Percentiles rank a stretch among this genome's conserved stretches.
These are phyloP conservation scores for Apodemia hepburni DNA, from an alignment of 2,888 invertebrate genomes.

Conservation along the genomic window DNA sequence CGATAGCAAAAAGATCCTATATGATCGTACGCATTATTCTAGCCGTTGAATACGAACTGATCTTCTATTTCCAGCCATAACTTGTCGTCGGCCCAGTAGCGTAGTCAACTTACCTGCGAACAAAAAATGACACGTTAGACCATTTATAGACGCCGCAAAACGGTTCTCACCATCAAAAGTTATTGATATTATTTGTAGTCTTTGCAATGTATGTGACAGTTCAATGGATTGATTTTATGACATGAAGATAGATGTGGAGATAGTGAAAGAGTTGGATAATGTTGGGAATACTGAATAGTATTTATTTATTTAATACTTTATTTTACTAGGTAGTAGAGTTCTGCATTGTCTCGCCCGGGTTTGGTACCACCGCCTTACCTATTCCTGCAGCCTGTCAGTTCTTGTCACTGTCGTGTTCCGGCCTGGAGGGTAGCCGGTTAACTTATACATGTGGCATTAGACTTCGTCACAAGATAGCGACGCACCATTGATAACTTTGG, in stretches of 20 bases:
- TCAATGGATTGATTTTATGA: background rate
- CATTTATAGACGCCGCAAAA: constrained; percentile 14
- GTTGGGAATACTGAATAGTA: background rate
- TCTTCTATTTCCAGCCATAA: constrained; percentile 34
- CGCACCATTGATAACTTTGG: too few relatives aligned
- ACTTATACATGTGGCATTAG: too few relatives aligned
- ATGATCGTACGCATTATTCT: constrained; percentile 25
- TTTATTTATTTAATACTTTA: too few relatives aligned
- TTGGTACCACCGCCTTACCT: too few relatives aligned
- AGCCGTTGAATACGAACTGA: constrained; percentile 32
- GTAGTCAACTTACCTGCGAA: constrained; percentile 38
- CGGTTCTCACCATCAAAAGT: constrained; percentile 17
- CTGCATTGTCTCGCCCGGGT: too few relatives aligned
- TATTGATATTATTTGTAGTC: constrained; percentile 9
- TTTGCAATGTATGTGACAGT: background rate
- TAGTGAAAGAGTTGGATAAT: background rate
- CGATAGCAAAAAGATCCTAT: constrained; percentile 26
- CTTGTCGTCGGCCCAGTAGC: constrained; percentile 31
- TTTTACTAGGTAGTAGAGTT: too few relatives aligned
- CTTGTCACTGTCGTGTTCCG: too few relatives aligned
- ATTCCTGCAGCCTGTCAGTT: too few relatives aligned
- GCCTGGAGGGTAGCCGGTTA: too few relatives aligned
- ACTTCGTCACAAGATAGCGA: too few relatives aligned
- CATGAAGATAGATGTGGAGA: background rate
- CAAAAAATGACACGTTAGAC: constrained; percentile 25